phyloP scores from a whole-genome alignment of 2,888 invertebrate species.

The Mythimna loreyi region DNA sequence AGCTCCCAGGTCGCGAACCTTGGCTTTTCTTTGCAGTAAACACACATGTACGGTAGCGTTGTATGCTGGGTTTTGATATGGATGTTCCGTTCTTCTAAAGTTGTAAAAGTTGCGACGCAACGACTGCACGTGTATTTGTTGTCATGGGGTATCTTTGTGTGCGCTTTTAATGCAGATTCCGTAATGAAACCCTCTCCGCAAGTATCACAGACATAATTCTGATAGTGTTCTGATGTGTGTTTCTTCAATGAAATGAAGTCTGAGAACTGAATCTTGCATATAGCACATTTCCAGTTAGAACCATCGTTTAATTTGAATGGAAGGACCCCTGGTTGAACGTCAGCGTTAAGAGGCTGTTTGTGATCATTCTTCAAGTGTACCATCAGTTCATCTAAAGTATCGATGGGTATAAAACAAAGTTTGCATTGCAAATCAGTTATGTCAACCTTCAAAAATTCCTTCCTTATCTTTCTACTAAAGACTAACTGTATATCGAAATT shows the following conservation, averaged over 20 bases:
- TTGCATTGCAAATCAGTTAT: constrained; percentile 87
- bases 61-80: constrained; percentile 87
- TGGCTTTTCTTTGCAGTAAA: constrained; percentile 86
- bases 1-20: constrained; percentile 87
- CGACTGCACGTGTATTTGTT: constrained; percentile 86
- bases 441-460: constrained; percentile 86
- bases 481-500: constrained; percentile 84
- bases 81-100: constrained; percentile 81
- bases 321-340: constrained; percentile 85
- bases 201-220: constrained; percentile 87
- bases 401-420: constrained; percentile 83
- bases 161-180: constrained; percentile 82
- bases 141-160: constrained; percentile 84
- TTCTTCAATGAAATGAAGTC: constrained; percentile 84
- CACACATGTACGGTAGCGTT: constrained; percentile 84
- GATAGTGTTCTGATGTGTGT: constrained; percentile 85
- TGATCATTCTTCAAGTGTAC: constrained; percentile 85
- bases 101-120: constrained; percentile 85
- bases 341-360: constrained; percentile 84
- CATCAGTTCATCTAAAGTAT: constrained; percentile 81
- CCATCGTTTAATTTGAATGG: constrained; percentile 86
- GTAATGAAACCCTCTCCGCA: constrained; percentile 88
- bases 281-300: constrained; percentile 84
- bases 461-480: constrained; percentile 84
- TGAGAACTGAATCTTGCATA: constrained; percentile 83